Evolutionary conservation across 2,888 invertebrate genomes (phyloP), one percentile per base, ranked within the genome.

Genomic region (Syrista parreyssii): DNA sequence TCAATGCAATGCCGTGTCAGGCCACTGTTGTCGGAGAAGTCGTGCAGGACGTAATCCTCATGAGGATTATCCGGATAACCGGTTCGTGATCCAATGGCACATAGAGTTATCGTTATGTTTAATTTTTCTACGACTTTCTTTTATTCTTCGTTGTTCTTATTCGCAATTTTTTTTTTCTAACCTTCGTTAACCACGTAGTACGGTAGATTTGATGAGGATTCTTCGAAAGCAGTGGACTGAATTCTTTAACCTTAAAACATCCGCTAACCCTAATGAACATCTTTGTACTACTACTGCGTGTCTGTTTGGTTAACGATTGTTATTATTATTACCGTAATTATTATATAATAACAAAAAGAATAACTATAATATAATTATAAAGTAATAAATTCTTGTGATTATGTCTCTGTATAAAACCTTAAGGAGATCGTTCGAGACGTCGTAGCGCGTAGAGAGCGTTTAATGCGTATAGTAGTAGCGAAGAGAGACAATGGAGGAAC

Each of bases 211-310:
- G 9, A 23, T 55, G 55, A 55, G 55, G 55, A 55, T 75, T 73
- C 76, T 55, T 74, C 73, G 78, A 78, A 76, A 76, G 79, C 76
- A 68, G 78, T 79, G 79, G 75, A 77, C 76, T 76, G 79, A 79
- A 74, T 33, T 68, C 33, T 36, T 31, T 34, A n/a, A 75, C n/a
- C 33, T 12, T 76, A 34, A n/a, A 35, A 76, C 72, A 55, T 55
- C 11, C 74, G 3, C 4, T 33, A 33, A 78, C 76, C 76, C 34
- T 69, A 34, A 40, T 75, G 76, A 78, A 81, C 82, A 87, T 83
- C 83, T 87, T 88, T 89, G 84, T 88, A 89, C 85, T 85, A 86
- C 82, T 87, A 87, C 78, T 84, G 85, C 84, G 84, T 86, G 86
- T 89, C 86, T 88, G 88, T 84, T 86, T 83, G 82, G 82, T 86